Evolutionary conservation across 2,888 invertebrate genomes (phyloP).

Genomic region (Coremacera marginata): DNA sequence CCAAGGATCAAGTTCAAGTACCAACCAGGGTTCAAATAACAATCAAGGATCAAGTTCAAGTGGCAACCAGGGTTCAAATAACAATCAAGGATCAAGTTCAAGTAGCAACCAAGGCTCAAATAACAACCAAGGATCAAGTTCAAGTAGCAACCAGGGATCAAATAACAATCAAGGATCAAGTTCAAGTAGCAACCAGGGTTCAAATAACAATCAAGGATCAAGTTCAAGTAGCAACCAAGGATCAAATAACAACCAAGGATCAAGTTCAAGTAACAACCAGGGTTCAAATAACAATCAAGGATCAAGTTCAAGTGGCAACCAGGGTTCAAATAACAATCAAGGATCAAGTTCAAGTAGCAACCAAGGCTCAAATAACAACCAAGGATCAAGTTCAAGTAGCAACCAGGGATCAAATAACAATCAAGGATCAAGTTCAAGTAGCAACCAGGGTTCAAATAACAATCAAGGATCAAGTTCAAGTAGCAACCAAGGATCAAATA

Average conservation of each 20-base stretch:
- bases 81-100: slow-evolving; percentile 37
- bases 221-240: too few relatives aligned
- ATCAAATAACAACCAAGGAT: too few relatives aligned
- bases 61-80: background rate
- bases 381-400: slow-evolving; percentile 33
- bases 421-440: slow-evolving; percentile 36
- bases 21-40: slow-evolving; percentile 48
- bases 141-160: slow-evolving; percentile 1
- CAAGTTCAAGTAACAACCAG: too few relatives aligned
- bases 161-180: slow-evolving; percentile 37
- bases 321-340: background rate
- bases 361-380: slow-evolving; percentile 42
- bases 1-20: slow-evolving; percentile 31
- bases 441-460: slow-evolving; percentile 24
- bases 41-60: slow-evolving; percentile 37
- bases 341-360: background rate
- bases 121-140: slow-evolving; percentile 33
- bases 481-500: background rate
- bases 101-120: background rate
- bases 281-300: background rate
- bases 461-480: slow-evolving; percentile 7
- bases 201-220: too few relatives aligned
- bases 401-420: slow-evolving; percentile 39
- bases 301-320: background rate
- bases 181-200: slow-evolving; percentile 45